A percentile compares a stretch with the other conserved stretches of the same genome.
These are phyloP conservation scores for Harlomillsia oculata DNA, from an alignment of 1,140 invertebrate genomes.

Conservation along the genomic window DNA sequence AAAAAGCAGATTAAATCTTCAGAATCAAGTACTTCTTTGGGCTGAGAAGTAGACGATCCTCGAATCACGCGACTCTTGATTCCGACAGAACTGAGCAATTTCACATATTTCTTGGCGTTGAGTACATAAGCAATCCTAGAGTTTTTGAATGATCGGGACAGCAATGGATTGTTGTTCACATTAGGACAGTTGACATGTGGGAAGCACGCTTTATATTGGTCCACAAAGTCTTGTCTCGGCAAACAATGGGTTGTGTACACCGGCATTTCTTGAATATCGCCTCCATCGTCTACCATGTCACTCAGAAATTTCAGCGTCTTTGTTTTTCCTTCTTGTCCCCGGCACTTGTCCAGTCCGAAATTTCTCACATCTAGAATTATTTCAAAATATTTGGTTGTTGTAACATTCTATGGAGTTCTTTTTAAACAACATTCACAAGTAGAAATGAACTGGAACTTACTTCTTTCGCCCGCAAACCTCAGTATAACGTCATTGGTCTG, in stretches of 20 bases:
- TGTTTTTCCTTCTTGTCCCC: neutral
- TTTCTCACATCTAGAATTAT: neutral
- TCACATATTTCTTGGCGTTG: conserved; percentile 23
- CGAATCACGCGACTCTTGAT: too few species aligned
- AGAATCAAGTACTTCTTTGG: too few species aligned
- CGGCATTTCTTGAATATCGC: neutral
- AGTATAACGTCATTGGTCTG: conserved; percentile 1
- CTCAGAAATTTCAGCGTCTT: neutral
- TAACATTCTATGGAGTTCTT: neutral
- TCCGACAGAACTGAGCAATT: conserved; percentile 5
- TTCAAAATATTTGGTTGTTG: neutral
- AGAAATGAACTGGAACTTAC: neutral
- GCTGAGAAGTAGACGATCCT: too few species aligned
- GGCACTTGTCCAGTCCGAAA: neutral
- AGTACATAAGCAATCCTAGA: conserved; percentile 22
- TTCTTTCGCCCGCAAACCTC: neutral
- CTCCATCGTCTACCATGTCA: neutral
- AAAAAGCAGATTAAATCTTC: too few species aligned
- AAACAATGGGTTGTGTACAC: conserved; percentile 8
- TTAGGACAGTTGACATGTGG: conserved; percentile 13
- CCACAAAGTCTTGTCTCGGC: conserved; percentile 9
- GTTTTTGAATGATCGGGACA: neutral
- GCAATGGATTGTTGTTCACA: neutral
- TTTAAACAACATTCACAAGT: neutral
- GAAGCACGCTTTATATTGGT: neutral